Conservation (phyloP, 2,113 vertebrate species). For the Phalacrocorax brasilianus region DNA sequence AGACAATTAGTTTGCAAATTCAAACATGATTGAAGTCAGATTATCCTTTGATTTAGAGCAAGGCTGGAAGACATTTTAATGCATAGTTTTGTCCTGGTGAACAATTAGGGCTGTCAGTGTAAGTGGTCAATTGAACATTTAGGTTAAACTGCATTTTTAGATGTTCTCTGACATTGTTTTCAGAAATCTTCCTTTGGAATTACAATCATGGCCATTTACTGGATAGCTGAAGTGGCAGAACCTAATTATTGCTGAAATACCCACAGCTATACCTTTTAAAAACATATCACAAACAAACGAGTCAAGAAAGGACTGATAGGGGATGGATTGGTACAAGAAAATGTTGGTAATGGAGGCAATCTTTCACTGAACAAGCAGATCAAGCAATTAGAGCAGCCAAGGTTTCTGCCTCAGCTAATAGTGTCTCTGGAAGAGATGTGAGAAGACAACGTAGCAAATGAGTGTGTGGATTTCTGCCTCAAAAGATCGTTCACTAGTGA, state of each 20-base stretch:
- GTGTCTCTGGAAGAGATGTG: neutral
- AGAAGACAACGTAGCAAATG: neutral
- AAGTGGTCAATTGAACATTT: slow-evolving; percentile 60
- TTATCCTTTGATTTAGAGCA: slow-evolving; percentile 68
- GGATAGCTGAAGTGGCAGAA: slow-evolving; percentile 48
- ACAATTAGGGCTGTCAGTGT: slow-evolving; percentile 66
- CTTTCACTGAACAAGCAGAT: neutral
- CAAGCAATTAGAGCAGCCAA: neutral
- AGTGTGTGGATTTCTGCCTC: neutral
- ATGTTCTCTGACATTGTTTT: slow-evolving; percentile 56
- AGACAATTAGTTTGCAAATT: slow-evolving; percentile 68
- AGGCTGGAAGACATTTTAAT: slow-evolving; percentile 60
- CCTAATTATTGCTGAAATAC: slow-evolving; percentile 58
- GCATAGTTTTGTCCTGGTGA: slow-evolving; percentile 52
- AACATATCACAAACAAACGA: neutral
- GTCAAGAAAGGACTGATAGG: neutral
- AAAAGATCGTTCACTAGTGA: neutral
- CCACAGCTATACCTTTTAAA: neutral
- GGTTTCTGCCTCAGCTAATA: slow-evolving; percentile 7
- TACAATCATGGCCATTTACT: slow-evolving; percentile 38
- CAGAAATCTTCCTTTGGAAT: slow-evolving; percentile 65
- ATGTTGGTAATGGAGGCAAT: neutral
- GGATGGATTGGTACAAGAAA: neutral
- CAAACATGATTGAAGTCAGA: slow-evolving; percentile 54
- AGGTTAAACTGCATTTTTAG: slow-evolving; percentile 58